phyloP scores from a whole-genome alignment of 2,797 vertebrate genomes.

The Poecilia picta region DNA sequence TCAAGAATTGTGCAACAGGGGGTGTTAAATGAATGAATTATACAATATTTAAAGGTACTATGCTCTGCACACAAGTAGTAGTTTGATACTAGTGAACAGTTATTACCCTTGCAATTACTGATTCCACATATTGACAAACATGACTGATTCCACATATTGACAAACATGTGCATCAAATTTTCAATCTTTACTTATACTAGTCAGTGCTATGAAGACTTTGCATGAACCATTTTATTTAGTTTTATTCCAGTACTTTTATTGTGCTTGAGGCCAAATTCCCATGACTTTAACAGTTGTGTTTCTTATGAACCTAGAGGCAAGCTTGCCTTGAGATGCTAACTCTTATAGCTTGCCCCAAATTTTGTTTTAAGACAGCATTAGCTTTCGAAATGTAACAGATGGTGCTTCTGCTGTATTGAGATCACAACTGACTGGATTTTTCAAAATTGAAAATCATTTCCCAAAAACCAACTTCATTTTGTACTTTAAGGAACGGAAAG shows the following conservation, averaged over 20 bases:
- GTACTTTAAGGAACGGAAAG: background rate
- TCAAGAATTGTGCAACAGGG: conserved; percentile 33
- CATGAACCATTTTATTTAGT: background rate
- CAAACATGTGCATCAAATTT: background rate
- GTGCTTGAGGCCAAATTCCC: too few species aligned
- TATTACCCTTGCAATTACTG: background rate
- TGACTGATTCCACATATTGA: background rate
- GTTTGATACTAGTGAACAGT: conserved; percentile 7
- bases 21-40: conserved; percentile 50
- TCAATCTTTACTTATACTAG: background rate
- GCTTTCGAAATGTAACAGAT: background rate
- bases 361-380: background rate
- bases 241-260: too few species aligned
- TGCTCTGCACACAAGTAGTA: conserved; percentile 4
- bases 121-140: background rate
- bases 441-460: background rate
- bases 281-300: too few species aligned
- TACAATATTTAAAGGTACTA: conserved; percentile 5
- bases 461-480: background rate
- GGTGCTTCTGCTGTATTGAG: background rate
- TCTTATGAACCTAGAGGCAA: too few species aligned
- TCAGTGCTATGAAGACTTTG: background rate
- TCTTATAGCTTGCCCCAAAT: background rate
- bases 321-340: too few species aligned
- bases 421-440: background rate